These are phyloP conservation scores for Cinclus mexicanus DNA, from an alignment of 2,113 vertebrate genomes.

Conservation along the genomic window DNA sequence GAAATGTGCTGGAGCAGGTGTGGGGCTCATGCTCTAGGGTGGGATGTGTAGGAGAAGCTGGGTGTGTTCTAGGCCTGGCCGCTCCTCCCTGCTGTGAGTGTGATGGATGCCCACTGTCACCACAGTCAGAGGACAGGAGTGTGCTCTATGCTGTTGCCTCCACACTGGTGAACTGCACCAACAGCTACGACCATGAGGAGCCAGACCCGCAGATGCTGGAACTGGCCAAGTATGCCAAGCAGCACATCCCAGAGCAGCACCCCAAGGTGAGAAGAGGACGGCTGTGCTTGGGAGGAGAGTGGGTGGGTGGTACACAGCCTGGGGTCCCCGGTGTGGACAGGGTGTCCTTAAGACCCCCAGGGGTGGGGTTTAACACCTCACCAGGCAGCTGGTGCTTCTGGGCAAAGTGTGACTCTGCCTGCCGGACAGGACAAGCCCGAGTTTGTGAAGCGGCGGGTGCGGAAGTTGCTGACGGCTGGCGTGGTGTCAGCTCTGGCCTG, in stretches of 20 bases:
- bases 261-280: slow-evolving; percentile 81
- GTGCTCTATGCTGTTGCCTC: slow-evolving; percentile 93
- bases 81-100: rapidly evolving
- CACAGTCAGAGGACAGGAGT: slow-evolving; percentile 90
- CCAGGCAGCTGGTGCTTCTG: neutral
- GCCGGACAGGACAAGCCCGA: slow-evolving; percentile 82
- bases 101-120: rapidly evolving
- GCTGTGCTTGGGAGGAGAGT: neutral
- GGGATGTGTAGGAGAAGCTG: neutral
- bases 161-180: slow-evolving; percentile 94
- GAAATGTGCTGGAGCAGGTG: rapidly evolving
- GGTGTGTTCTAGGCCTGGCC: neutral
- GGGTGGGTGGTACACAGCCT: neutral
- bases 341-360: neutral
- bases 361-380: rapidly evolving
- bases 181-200: slow-evolving; percentile 93
- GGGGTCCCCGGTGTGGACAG: neutral
- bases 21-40: neutral
- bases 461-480: slow-evolving; percentile 85
- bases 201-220: slow-evolving; percentile 95
- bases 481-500: slow-evolving; percentile 92
- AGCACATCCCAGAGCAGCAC: slow-evolving; percentile 94
- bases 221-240: slow-evolving; percentile 96
- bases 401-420: rapidly evolving
- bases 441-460: slow-evolving; percentile 83